Conservation (phyloP, 2,113 vertebrate species). For the Triplophysa rosa region DNA sequence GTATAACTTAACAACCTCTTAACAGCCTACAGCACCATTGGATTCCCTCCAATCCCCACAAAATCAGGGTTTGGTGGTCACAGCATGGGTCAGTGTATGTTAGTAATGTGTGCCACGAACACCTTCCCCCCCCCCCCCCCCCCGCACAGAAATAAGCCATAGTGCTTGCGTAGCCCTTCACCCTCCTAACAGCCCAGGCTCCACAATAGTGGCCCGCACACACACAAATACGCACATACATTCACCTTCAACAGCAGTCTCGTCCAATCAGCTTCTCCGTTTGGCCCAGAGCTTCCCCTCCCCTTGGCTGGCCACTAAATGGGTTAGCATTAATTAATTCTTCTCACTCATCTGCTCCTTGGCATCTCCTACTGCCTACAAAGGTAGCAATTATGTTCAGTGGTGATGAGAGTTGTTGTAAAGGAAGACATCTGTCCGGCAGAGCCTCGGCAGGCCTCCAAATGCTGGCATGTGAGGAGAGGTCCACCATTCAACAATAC, state of each 20-base stretch:
- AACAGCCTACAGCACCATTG: conserved; percentile 7
- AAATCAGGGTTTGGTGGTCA: conserved; percentile 3
- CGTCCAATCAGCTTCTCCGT: conserved; percentile 37
- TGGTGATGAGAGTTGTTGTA: conserved; percentile 43
- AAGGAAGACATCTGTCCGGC: conserved; percentile 48
- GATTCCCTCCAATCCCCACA: conserved; percentile 12
- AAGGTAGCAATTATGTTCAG: conserved; percentile 40
- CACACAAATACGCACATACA: conserved; percentile 22
- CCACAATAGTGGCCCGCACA: conserved; percentile 29
- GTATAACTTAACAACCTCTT: conserved; percentile 13
- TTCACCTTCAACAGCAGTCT: conserved; percentile 28
- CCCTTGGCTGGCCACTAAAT: conserved; percentile 50
- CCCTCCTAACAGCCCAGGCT: conserved; percentile 33
- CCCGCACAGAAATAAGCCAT: conserved; percentile 25
- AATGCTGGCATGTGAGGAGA: conserved; percentile 7
- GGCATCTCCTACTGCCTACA: conserved; percentile 28
- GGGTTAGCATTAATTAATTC: conserved; percentile 59
- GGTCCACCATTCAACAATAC: neutral
- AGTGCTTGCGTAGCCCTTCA: conserved; percentile 19
- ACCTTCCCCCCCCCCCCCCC: neutral
- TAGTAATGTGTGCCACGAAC: conserved; percentile 1
- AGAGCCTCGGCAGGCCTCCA: conserved; percentile 25
- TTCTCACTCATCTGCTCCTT: conserved; percentile 47
- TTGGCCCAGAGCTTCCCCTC: conserved; percentile 22
- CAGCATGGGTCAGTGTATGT: conserved; percentile 18